A percentile compares a stretch with the other conserved stretches of the same genome.
Evolutionary conservation across 2,797 vertebrate genomes (phyloP).

Genomic region (Jordanella pulchra): DNA sequence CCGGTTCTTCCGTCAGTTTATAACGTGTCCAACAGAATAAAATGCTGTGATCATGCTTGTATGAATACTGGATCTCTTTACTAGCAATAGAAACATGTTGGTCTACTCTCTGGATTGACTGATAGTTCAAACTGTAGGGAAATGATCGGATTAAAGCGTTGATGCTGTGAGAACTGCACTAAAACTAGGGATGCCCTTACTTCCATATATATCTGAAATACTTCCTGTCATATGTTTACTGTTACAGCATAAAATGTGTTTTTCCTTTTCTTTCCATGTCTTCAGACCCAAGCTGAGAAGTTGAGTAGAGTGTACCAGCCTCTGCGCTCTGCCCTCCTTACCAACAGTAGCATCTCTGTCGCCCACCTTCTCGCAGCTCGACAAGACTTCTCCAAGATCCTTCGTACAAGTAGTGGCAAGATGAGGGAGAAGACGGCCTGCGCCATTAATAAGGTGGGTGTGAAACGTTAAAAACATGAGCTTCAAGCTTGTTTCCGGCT

Average conservation of each 20-base stretch:
- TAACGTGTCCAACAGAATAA: too few relatives aligned
- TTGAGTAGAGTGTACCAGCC: slow-evolving; percentile 93
- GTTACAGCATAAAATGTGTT: not conserved
- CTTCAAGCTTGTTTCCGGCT: not conserved
- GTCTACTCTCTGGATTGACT: not conserved
- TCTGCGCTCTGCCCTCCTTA: slow-evolving; percentile 83
- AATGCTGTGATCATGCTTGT: not conserved
- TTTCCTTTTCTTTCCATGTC: not conserved
- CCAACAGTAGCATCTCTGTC: slow-evolving; percentile 85
- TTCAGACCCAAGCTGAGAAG: slow-evolving; percentile 88
- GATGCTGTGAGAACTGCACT: too few relatives aligned
- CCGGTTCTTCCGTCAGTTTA: too few relatives aligned
- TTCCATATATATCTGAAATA: not conserved
- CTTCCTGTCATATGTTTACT: not conserved
- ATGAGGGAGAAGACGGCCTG: slow-evolving; percentile 93
- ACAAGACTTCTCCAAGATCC: slow-evolving; percentile 94
- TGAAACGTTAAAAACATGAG: not conserved
- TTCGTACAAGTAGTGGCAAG: slow-evolving; percentile 92
- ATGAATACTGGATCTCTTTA: too few relatives aligned
- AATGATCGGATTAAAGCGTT: too few relatives aligned
- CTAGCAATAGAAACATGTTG: too few relatives aligned
- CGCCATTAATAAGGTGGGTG: slow-evolving; percentile 93
- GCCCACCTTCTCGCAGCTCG: slow-evolving; percentile 92
- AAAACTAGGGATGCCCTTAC: not conserved
- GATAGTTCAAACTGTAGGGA: not conserved